Conservation (phyloP, 2,888 invertebrate genomes). For the Oscheius sp. region DNA sequence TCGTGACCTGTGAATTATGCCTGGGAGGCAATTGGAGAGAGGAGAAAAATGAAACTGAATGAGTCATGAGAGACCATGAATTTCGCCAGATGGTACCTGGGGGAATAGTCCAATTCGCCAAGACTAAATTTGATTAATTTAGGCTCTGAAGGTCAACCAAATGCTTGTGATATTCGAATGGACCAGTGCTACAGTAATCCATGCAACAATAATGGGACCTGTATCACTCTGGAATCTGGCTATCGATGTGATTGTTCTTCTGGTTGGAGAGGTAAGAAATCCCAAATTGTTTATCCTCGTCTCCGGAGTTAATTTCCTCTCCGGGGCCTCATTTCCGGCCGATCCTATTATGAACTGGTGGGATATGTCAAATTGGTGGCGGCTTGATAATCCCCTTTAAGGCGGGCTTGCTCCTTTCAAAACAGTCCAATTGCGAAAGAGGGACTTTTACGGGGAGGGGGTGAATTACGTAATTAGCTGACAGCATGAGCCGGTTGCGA, state of each 20-base stretch:
- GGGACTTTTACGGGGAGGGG: too few relatives aligned
- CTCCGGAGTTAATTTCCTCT: background rate
- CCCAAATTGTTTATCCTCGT: too few relatives aligned
- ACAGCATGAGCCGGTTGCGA: too few relatives aligned
- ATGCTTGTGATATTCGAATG: constrained; percentile 61
- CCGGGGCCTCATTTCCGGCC: too few relatives aligned
- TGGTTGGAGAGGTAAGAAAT: constrained; percentile 61
- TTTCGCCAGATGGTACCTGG: constrained; percentile 2
- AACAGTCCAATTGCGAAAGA: too few relatives aligned
- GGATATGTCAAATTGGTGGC: too few relatives aligned
- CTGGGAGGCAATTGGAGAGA: background rate
- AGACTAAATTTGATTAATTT: constrained; percentile 35
- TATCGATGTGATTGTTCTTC: constrained; percentile 62
- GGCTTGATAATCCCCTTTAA: too few relatives aligned
- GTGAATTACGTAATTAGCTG: too few relatives aligned
- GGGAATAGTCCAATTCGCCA: constrained; percentile 4
- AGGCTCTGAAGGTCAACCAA: constrained; percentile 55
- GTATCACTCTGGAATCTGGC: constrained; percentile 59
- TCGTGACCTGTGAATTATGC: constrained; percentile 1
- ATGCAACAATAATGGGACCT: constrained; percentile 64
- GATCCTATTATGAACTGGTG: too few relatives aligned
- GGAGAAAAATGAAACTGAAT: background rate
- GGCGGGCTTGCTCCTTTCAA: too few relatives aligned
- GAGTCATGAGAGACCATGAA: constrained; percentile 9
- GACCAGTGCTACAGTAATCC: constrained; percentile 62